A percentile compares a stretch with the other conserved stretches of the same genome.
These are phyloP conservation scores for Paramormyrops kingsleyae DNA, from an alignment of 2,113 vertebrate species.

Conservation along the genomic window DNA sequence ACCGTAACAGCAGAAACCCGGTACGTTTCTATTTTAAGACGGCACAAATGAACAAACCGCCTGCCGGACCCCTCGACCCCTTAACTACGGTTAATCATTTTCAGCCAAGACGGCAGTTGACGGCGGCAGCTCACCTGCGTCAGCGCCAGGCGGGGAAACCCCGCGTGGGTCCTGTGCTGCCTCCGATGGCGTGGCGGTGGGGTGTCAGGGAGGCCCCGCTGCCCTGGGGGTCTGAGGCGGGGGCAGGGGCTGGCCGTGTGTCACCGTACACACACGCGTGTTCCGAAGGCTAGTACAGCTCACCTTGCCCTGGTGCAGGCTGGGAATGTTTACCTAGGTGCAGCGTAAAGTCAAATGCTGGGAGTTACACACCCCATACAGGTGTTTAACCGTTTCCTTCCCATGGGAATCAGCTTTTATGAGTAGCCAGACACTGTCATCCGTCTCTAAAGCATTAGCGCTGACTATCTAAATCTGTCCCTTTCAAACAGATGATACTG, in stretches of 20 bases:
- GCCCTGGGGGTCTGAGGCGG: neutral
- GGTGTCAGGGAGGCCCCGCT: neutral
- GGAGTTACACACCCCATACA: constrained; percentile 14
- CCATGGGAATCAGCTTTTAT: neutral
- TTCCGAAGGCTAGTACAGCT: constrained; percentile 27
- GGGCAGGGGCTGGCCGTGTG: neutral
- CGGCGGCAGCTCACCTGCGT: neutral
- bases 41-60: neutral
- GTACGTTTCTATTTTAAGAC: neutral
- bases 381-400: constrained; percentile 18
- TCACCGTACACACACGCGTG: neutral
- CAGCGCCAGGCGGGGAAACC: too few species aligned
- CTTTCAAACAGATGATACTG: neutral
- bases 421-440: neutral
- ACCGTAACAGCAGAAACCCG: neutral
- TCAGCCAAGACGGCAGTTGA: neutral
- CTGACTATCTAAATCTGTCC: neutral
- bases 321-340: constrained; percentile 32
- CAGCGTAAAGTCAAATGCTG: constrained; percentile 10
- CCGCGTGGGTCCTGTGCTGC: neutral
- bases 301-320: constrained; percentile 30
- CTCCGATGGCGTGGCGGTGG: neutral
- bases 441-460: neutral
- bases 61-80: neutral
- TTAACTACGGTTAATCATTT: neutral